These are phyloP conservation scores for Macaria notata DNA, from an alignment of 2,888 invertebrate genomes.

Conservation along the genomic window DNA sequence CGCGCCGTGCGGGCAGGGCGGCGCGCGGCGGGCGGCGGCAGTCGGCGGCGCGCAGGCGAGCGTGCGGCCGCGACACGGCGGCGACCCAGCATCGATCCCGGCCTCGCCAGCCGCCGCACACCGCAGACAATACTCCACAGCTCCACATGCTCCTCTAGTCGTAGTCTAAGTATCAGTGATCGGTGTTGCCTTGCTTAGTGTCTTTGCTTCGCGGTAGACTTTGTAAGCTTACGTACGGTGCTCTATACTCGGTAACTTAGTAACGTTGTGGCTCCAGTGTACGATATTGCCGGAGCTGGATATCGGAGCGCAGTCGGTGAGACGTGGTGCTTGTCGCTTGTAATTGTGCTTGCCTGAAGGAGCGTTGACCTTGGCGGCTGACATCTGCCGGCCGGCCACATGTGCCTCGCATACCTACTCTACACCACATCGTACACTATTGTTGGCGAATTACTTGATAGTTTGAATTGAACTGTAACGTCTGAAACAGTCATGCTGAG, in stretches of 20 bases:
- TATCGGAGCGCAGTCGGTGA: conserved; percentile 49
- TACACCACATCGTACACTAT: too few relatives aligned
- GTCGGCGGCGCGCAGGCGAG: conserved; percentile 52
- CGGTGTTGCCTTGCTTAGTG: conserved; percentile 81
- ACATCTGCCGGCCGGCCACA: conserved; percentile 57
- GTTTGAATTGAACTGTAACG: conserved; percentile 27
- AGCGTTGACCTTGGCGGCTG: conserved; percentile 25
- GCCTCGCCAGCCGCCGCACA: conserved; percentile 70
- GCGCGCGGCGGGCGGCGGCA: conserved; percentile 34
- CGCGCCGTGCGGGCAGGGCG: too few relatives aligned
- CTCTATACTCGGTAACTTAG: conserved; percentile 54
- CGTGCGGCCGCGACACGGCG: conserved; percentile 74
- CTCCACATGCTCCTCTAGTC: conserved; percentile 44
- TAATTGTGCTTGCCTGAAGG: too few relatives aligned
- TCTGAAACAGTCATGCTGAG: too few relatives aligned
- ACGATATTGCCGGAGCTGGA: conserved; percentile 35
- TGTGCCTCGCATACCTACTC: too few relatives aligned
- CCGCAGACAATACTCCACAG: too few relatives aligned
- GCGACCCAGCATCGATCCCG: conserved; percentile 67
- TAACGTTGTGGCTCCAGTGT: conserved; percentile 25
- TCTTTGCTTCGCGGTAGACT: conserved; percentile 79
- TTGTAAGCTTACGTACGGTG: conserved; percentile 71
- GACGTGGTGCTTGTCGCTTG: too few relatives aligned
- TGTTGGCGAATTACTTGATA: too few relatives aligned
- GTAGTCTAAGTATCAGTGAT: conserved; percentile 63